These are phyloP conservation scores for Phataginus tricuspis DNA, from an alignment of 2,797 vertebrate species.

Conservation along the genomic window DNA sequence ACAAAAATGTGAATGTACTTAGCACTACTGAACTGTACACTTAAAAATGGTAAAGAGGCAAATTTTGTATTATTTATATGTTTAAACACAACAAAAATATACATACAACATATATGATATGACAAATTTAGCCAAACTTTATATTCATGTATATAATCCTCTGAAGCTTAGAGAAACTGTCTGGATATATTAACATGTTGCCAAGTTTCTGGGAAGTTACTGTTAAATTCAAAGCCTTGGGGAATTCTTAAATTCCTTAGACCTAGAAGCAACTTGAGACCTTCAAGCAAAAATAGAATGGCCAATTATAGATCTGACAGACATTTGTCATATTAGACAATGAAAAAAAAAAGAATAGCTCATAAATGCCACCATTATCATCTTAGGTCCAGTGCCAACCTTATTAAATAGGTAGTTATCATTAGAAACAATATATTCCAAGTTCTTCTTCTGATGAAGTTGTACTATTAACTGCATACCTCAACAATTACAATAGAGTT, in stretches of 20 bases:
- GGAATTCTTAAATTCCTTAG: not conserved
- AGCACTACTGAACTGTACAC: not conserved
- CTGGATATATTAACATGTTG: not conserved
- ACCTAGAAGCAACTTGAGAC: constrained; percentile 18
- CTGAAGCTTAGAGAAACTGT: not conserved
- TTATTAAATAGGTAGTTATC: not conserved
- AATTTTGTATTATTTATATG: not conserved
- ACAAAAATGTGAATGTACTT: not conserved
- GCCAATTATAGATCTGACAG: not conserved
- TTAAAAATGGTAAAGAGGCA: not conserved
- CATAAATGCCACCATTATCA: not conserved
- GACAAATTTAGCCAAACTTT: not conserved
- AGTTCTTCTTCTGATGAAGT: not conserved
- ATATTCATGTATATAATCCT: not conserved
- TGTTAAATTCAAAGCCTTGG: not conserved
- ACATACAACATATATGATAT: not conserved
- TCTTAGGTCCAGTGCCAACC: not conserved
- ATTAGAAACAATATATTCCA: not conserved
- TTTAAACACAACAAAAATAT: not conserved
- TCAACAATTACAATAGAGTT: not conserved
- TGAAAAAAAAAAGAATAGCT: not conserved
- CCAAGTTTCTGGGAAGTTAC: not conserved
- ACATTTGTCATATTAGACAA: constrained; percentile 12
- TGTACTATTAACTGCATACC: not conserved
- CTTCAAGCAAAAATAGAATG: not conserved